phyloP scores from a whole-genome alignment of 2,113 vertebrate genomes.

The Rousettus leschenaultii region DNA sequence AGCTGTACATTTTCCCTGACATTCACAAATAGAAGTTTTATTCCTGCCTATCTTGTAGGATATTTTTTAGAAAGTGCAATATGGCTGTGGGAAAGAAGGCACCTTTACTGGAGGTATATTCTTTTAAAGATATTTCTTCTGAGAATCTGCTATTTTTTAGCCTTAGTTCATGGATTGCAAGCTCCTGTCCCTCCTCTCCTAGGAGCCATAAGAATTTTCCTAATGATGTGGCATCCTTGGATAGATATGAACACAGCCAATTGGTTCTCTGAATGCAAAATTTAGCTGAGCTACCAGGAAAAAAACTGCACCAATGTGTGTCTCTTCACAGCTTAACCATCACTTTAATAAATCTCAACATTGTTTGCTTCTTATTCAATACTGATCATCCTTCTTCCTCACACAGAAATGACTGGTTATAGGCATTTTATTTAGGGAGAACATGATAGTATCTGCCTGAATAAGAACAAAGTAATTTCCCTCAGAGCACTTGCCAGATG shows the following conservation, averaged over 20 bases:
- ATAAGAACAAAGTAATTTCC: constrained; percentile 58
- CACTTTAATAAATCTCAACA: constrained; percentile 47
- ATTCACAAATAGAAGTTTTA: background rate
- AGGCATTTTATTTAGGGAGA: constrained; percentile 45
- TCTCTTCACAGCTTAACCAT: background rate
- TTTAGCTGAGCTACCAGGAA: background rate
- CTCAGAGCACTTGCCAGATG: constrained; percentile 22
- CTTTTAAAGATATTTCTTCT: background rate
- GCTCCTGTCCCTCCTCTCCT: background rate
- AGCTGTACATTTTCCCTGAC: background rate
- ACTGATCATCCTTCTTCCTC: background rate
- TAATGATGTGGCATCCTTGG: background rate
- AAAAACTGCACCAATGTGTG: background rate
- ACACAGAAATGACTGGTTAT: constrained; percentile 18
- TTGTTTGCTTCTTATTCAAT: background rate
- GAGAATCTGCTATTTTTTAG: background rate
- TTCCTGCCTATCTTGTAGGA: background rate
- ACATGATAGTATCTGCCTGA: constrained; percentile 6
- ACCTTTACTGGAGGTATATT: background rate
- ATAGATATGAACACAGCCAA: background rate
- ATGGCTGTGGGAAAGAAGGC: background rate
- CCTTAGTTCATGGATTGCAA: background rate
- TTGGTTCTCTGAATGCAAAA: background rate
- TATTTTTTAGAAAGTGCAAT: background rate
- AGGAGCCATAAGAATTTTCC: background rate